Percentiles rank a stretch among this genome's conserved stretches.
Conservation (phyloP, 2,888 invertebrate genomes). For the Axea sp. region DNA sequence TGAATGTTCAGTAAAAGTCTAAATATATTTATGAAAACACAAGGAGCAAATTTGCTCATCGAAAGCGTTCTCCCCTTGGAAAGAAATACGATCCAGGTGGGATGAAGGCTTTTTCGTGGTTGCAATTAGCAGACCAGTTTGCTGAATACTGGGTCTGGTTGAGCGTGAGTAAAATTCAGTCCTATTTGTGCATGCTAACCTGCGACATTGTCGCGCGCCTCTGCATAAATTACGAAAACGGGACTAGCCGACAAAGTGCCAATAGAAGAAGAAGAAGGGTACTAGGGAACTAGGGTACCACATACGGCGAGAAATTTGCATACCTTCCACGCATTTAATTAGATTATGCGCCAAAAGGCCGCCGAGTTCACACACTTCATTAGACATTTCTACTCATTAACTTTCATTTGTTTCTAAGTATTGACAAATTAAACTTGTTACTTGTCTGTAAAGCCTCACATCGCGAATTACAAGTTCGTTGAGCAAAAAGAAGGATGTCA, state of each 20-base stretch:
- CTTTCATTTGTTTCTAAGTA: not conserved
- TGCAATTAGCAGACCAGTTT: constrained; percentile 60
- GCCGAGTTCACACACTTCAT: constrained; percentile 77
- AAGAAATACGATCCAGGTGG: constrained; percentile 60
- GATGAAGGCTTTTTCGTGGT: constrained; percentile 41
- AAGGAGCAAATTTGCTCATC: constrained; percentile 50
- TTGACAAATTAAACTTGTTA: too few relatives aligned
- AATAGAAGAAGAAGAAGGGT: constrained; percentile 56
- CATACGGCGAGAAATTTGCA: constrained; percentile 75
- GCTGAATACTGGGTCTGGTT: constrained; percentile 21
- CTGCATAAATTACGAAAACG: constrained; percentile 51
- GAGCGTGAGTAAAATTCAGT: constrained; percentile 54
- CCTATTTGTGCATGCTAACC: constrained; percentile 20
- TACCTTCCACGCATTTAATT: constrained; percentile 75
- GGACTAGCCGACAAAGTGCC: constrained; percentile 33
- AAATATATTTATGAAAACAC: too few relatives aligned
- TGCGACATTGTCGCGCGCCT: constrained; percentile 45
- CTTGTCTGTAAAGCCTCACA: too few relatives aligned
- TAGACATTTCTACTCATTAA: constrained; percentile 67
- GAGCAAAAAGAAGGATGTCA: not conserved
- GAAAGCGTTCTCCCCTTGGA: constrained; percentile 41
- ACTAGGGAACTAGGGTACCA: constrained; percentile 66
- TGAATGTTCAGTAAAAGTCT: too few relatives aligned
- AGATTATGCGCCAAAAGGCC: constrained; percentile 74
- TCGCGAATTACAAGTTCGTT: not conserved